These are phyloP conservation scores for Otocyon megalotis DNA, from an alignment of 2,113 vertebrate genomes.

Conservation along the genomic window DNA sequence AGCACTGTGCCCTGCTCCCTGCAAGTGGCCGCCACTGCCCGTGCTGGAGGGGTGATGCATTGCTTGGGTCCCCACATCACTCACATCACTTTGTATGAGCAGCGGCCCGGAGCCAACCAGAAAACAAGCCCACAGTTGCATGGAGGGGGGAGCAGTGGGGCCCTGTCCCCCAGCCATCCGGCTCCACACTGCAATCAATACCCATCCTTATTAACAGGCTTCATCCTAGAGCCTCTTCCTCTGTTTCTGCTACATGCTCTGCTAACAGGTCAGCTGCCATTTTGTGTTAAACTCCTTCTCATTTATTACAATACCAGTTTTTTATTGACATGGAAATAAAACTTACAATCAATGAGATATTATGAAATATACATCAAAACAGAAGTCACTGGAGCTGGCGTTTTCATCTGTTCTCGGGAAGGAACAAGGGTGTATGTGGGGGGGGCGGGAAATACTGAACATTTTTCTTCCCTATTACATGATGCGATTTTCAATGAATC, in stretches of 20 bases:
- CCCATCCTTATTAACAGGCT: not conserved
- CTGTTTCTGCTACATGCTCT: not conserved
- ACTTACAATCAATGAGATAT: constrained; percentile 80
- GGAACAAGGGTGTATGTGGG: constrained; percentile 68
- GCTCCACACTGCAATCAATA: not conserved
- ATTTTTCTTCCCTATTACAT: constrained; percentile 80
- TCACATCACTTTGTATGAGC: not conserved
- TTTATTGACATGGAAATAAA: constrained; percentile 80
- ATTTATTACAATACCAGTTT: constrained; percentile 72
- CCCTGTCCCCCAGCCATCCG: not conserved
- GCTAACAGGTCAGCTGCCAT: constrained; percentile 67
- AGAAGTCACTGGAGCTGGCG: not conserved
- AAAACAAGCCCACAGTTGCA: not conserved
- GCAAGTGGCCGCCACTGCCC: not conserved
- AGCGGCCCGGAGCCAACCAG: not conserved
- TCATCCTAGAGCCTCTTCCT: not conserved
- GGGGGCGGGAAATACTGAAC: constrained; percentile 14
- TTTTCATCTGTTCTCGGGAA: constrained; percentile 71
- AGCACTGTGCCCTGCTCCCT: too few species aligned
- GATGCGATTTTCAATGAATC: constrained; percentile 80
- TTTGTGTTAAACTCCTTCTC: constrained; percentile 75
- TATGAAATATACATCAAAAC: constrained; percentile 84
- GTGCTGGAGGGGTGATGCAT: fast-evolving
- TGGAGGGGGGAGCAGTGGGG: fast-evolving
- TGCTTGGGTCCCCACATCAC: not conserved